Base-by-base conservation (phyloP, 2,888 invertebrate species). In the Gari tellinella region DNA sequence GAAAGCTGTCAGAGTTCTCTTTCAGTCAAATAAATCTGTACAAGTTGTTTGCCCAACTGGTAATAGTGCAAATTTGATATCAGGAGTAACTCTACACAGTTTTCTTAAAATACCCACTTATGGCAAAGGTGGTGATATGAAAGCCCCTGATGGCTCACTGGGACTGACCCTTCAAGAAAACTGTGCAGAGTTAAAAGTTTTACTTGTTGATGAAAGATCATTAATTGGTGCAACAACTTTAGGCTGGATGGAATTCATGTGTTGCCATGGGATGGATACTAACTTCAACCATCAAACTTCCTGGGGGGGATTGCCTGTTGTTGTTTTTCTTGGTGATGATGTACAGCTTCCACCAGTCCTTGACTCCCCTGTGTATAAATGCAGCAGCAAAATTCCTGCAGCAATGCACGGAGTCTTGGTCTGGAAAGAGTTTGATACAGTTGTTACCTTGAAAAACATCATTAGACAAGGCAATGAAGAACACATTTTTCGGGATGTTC, bases 41-140 rank as follows among this genome's bases (percentile, higher is more conserved):
- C 82, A 81, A 58, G 76, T 81, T 23, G 10, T 80, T 12, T 80
- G 80, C 61, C 81, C 80, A 1, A 81, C 76, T 46, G 82, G 79
- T 5, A 82, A 68, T 55, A 82, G 77, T 73, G 77, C 82, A 10
- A 80, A 81, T 41, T 14, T 83, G 2, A 77, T 82, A 19, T 58
- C 53, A 26, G 80, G 81, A 26, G 63, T 62, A 7, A 83, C 80
- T 10, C n/a, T 75, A 5, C 75, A 80, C 48, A 74, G 69, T 40
- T 80, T 80, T 53, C 49, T 83, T 10, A 76, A 81, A 67, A 53
- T 80, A 25, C 78, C 80, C 23, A 78, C 77, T 31, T 38, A 12
- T 25, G 17, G 46, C 37, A 52, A 45, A 31, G 37, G 37, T 8
- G 40, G 10, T 15, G 83, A 81, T 37, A 72, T 77, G 80, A 57